Conservation (phyloP, 1,140 invertebrate genomes). For the Brachionus rotundiformis region DNA sequence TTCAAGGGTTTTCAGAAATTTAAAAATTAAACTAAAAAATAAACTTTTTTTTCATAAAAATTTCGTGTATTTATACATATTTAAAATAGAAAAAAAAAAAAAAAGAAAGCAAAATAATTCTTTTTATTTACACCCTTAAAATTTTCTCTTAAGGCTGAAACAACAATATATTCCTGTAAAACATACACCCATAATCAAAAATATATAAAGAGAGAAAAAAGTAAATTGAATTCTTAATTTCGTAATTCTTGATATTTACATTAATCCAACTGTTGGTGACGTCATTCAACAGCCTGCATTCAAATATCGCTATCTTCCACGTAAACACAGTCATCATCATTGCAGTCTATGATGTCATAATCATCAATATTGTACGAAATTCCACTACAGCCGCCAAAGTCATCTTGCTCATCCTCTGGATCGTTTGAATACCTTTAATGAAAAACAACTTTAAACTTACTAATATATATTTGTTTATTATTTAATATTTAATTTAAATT, state of each 20-base stretch:
- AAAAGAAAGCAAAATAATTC: neutral
- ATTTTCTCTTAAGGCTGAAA: slow-evolving; percentile 36
- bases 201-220: neutral
- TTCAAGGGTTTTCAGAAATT: slow-evolving; percentile 18
- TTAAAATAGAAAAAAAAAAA: too few relatives aligned
- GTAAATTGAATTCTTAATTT: slow-evolving; percentile 16
- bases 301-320: neutral
- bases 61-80: slow-evolving; percentile 23
- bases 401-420: slow-evolving; percentile 26
- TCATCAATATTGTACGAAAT: slow-evolving; percentile 33
- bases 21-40: neutral
- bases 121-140: slow-evolving; percentile 39
- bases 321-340: slow-evolving; percentile 25
- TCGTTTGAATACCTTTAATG: slow-evolving; percentile 36
- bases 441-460: too few relatives aligned
- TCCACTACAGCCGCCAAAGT: slow-evolving; percentile 29
- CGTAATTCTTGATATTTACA: slow-evolving; percentile 32
- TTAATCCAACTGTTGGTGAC: neutral
- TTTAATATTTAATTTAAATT: too few relatives aligned
- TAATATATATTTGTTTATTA: too few relatives aligned
- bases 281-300: slow-evolving; percentile 21
- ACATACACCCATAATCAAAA: slow-evolving; percentile 25
- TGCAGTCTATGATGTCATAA: slow-evolving; percentile 39
- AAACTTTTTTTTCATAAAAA: neutral
- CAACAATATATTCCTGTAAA: neutral